These are phyloP conservation scores for Aleadryas rufinucha DNA, from an alignment of 2,113 vertebrate genomes.

Conservation along the genomic window DNA sequence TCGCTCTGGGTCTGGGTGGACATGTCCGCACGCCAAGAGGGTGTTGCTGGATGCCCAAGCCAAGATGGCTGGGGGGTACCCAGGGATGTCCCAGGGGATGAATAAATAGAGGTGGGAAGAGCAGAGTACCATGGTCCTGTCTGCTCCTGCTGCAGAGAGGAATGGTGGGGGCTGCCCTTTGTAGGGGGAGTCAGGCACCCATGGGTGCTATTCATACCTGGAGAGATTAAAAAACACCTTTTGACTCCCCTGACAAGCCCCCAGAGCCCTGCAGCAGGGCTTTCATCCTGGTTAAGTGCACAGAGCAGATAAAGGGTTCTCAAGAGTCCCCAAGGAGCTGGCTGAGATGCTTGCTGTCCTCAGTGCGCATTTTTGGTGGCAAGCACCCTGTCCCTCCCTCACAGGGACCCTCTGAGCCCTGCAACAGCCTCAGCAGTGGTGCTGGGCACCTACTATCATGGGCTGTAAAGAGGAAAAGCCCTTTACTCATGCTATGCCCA, in stretches of 20 bases:
- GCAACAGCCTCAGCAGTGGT: neutral
- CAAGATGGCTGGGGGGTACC: neutral
- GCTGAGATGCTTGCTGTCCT: neutral
- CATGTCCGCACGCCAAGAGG: neutral
- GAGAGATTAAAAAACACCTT: neutral
- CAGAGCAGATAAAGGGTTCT: neutral
- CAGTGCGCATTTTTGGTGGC: neutral
- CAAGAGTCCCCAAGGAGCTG: neutral
- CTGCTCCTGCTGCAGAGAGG: neutral
- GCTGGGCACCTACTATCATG: accelerated
- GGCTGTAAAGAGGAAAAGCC: neutral
- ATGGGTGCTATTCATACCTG: neutral
- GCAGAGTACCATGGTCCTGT: accelerated
- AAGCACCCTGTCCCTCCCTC: neutral
- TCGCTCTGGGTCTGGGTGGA: neutral
- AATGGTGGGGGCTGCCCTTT: neutral
- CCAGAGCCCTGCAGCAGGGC: neutral
- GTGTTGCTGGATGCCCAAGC: conserved; percentile 28
- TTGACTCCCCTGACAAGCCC: neutral
- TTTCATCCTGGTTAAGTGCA: neutral
- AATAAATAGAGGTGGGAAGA: neutral
- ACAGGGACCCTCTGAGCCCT: neutral
- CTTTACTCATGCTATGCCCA: accelerated
- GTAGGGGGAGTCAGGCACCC: neutral
- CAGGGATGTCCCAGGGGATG: neutral